Evolutionary conservation across 2,113 vertebrate genomes (phyloP).

Genomic region (Ophiodon elongatus): DNA sequence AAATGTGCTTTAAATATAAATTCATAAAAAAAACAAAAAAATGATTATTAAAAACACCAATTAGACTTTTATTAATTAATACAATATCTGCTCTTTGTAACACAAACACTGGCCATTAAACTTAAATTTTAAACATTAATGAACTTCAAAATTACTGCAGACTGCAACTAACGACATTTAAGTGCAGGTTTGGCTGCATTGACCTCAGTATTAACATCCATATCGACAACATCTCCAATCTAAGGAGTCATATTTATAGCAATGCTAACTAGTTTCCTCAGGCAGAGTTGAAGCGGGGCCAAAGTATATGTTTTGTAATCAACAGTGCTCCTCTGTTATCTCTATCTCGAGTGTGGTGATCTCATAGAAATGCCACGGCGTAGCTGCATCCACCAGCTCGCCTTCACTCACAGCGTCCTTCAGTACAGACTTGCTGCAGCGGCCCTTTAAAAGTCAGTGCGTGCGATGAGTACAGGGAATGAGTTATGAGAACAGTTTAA

Average conservation of each 20-base stretch:
- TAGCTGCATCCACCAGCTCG: too few species aligned
- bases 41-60: background rate
- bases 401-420: too few species aligned
- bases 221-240: background rate
- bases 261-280: background rate
- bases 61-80: background rate
- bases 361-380: too few species aligned
- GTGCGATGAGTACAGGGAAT: background rate
- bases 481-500: too few species aligned
- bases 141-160: background rate
- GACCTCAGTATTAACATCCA: background rate
- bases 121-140: background rate
- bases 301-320: too few species aligned
- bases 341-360: too few species aligned
- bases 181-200: background rate
- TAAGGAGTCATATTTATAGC: background rate
- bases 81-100: background rate
- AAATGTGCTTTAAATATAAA: background rate
- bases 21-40: background rate
- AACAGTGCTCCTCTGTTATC: too few species aligned
- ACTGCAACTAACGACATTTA: background rate
- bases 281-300: too few species aligned
- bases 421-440: too few species aligned
- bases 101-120: background rate
- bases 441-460: background rate